Conservation (phyloP, 1,140 invertebrate species). For the Hylyphantes graminicola region DNA sequence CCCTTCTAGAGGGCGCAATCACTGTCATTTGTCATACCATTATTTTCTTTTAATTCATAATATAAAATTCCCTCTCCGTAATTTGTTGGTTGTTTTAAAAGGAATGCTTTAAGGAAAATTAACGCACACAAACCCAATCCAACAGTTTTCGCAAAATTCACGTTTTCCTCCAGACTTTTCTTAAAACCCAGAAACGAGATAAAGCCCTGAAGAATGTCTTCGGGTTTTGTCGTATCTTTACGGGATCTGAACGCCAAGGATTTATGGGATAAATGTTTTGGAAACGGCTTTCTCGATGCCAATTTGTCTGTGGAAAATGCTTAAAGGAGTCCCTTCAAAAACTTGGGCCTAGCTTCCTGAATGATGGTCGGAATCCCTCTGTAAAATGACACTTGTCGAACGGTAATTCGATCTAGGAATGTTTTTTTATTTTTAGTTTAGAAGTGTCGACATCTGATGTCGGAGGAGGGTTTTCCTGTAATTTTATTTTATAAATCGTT, state of each 20-base stretch:
- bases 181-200: conserved; percentile 11
- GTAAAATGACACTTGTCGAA: conserved; percentile 6
- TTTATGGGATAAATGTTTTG: conserved; percentile 43
- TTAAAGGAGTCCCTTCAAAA: conserved; percentile 4
- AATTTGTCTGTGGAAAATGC: conserved; percentile 24
- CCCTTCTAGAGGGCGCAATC: too few species aligned
- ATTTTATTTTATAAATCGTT: too few species aligned
- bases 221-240: conserved; percentile 35
- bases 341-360: not conserved
- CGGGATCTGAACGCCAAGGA: conserved; percentile 17
- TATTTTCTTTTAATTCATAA: too few species aligned
- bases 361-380: not conserved
- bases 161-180: not conserved
- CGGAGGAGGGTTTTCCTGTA: too few species aligned
- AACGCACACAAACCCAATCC: too few species aligned
- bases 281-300: conserved; percentile 1
- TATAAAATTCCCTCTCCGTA: too few species aligned
- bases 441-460: too few species aligned
- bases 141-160: not conserved
- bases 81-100: too few species aligned
- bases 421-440: too few species aligned
- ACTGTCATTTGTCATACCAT: too few species aligned
- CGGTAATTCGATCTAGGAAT: too few species aligned
- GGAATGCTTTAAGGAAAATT: too few species aligned
- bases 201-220: conserved; percentile 36